Conservation (phyloP, 64 coral and sea anemone species). For the Actinia tenebrosa region DNA sequence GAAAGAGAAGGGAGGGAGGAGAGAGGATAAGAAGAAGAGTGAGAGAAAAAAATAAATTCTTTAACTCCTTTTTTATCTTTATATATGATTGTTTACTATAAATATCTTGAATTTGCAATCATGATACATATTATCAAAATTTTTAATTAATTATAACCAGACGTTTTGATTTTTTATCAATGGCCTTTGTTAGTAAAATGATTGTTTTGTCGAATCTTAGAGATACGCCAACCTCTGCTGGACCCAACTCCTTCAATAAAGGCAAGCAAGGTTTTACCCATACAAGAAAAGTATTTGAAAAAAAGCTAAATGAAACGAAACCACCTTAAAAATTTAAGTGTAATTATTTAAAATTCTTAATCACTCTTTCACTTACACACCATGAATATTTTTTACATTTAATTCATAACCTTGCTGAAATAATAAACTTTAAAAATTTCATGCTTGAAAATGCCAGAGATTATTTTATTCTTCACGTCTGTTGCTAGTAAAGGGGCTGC, state of each 20-base stretch:
- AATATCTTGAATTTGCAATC: too few relatives aligned
- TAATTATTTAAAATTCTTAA: background rate
- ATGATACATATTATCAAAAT: too few relatives aligned
- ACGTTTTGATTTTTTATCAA: too few relatives aligned
- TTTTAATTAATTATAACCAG: too few relatives aligned
- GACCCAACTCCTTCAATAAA: constrained; percentile 97
- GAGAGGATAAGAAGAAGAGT: background rate
- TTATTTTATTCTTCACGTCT: background rate
- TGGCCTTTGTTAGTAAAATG: too few relatives aligned
- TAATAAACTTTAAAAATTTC: background rate
- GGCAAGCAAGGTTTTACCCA: constrained; percentile 81
- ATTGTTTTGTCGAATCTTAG: constrained; percentile 20
- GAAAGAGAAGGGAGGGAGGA: too few relatives aligned
- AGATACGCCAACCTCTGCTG: constrained; percentile 88
- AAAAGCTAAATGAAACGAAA: constrained; percentile 55
- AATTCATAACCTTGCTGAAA: background rate
- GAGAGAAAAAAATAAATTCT: too few relatives aligned
- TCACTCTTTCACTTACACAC: background rate
- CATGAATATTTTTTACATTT: background rate
- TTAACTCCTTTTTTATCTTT: too few relatives aligned
- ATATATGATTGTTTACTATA: too few relatives aligned
- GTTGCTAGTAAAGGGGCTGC: background rate
- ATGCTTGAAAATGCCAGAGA: background rate
- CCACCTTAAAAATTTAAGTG: constrained; percentile 8
- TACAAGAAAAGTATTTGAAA: constrained; percentile 71